Conservation (phyloP, 1,140 invertebrate species). For the Agraylea sexmaculata region DNA sequence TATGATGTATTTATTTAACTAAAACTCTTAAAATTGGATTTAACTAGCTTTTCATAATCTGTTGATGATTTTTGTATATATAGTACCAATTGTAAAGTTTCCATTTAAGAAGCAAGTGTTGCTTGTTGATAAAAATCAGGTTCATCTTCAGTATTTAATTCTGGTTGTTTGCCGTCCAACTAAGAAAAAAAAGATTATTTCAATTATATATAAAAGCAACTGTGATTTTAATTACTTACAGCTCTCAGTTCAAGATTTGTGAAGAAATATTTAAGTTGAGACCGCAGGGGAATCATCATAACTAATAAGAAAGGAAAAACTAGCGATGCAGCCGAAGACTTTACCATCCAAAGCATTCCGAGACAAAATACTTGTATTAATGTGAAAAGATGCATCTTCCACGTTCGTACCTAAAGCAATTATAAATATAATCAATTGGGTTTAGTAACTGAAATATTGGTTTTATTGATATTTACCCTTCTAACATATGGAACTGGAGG, state of each 20-base stretch:
- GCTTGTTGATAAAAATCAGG: constrained; percentile 87
- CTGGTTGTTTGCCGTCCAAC: constrained; percentile 72
- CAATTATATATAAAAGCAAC: background rate
- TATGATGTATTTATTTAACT: too few species aligned
- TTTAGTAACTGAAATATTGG: too few species aligned
- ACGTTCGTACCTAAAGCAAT: constrained; percentile 77
- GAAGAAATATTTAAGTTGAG: constrained; percentile 61
- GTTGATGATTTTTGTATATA: too few species aligned
- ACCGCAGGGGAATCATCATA: constrained; percentile 77
- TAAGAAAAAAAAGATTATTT: constrained; percentile 28
- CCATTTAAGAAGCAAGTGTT: constrained; percentile 58
- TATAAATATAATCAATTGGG: constrained; percentile 11
- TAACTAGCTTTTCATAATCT: too few species aligned
- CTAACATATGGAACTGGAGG: constrained; percentile 70
- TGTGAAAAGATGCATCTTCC: constrained; percentile 89
- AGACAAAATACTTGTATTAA: constrained; percentile 71
- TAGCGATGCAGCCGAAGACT: constrained; percentile 75
- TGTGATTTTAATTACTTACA: constrained; percentile 41
- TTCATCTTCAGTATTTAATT: constrained; percentile 66
- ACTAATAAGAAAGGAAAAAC: constrained; percentile 88
- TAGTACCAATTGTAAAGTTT: too few species aligned
- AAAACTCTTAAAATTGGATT: too few species aligned
- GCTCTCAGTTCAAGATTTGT: constrained; percentile 68
- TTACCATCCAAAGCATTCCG: constrained; percentile 70
- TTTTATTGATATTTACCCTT: constrained; percentile 39